Base-by-base conservation (phyloP, 2,888 invertebrate genomes). In the Pyrgus malvae region DNA sequence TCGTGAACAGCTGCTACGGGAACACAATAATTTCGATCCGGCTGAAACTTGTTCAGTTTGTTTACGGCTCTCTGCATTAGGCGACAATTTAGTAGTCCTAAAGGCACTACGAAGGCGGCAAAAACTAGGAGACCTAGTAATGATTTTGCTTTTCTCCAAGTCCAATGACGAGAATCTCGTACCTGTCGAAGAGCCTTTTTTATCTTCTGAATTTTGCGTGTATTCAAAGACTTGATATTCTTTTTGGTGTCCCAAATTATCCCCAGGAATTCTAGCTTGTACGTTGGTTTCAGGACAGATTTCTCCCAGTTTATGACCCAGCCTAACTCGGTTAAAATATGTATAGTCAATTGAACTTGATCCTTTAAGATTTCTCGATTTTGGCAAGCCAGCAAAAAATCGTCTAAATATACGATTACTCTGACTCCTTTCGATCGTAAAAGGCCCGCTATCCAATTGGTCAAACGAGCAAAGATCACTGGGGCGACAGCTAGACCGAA, bases 331-430 rank as follows among this genome's bases (percentile, higher is more conserved):
- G 17, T 33, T 8, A 59, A 38, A 7, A 50, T 27, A 14, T 44
- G 5, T 25, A 33, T 27, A 3, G 33, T 44, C 4, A 48, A 9
- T 17, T 33, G 19, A 33, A 48, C 19, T 12, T 55, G 51, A 3
- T 31, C 5, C 17, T 41, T 23, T n/a, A 61, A 23, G 11, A 12
- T 16, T 1, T 14, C 5, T 3, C 25, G 42, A 35, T 58, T 21
- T 17, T 57, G 56, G 23, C 35, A 16, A 9, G 41, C 56, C 9
- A 58, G 17, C 2, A 63, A 38, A 35, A 58, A 61, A 33, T 63
- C 63, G 55, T 61, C 60, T 11, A 61, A 37, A 33, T 63, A 61
- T 11, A 61, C 61, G 2, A 61, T 38, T 19, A 58, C 14, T 7
- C 58, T 29, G 7, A 63, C 23, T 4, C 51, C 46, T 17, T 23